Conservation (phyloP, 1,140 invertebrate species). For the Cataglyphis hispanica region DNA sequence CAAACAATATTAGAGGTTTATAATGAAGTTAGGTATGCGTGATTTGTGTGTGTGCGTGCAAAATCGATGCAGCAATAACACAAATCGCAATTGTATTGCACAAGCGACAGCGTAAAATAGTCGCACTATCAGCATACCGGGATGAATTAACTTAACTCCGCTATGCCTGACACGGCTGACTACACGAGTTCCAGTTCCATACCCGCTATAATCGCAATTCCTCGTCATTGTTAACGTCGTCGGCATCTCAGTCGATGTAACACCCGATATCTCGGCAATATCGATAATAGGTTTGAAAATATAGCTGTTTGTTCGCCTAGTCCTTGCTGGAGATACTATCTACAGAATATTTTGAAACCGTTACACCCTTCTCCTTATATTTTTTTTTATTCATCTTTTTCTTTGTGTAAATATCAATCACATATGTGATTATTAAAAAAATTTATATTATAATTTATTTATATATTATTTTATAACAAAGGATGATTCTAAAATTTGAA, state of each 20-base stretch:
- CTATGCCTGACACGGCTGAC: constrained; percentile 22
- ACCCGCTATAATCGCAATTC: constrained; percentile 12
- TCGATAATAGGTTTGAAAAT: not conserved
- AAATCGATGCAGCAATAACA: constrained; percentile 45
- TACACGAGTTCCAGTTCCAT: constrained; percentile 18
- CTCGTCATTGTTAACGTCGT: constrained; percentile 37
- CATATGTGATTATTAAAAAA: too few relatives aligned
- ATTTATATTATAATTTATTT: too few relatives aligned
- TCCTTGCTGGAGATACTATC: not conserved
- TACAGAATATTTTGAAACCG: not conserved
- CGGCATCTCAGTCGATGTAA: constrained; percentile 7
- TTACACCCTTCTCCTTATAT: not conserved
- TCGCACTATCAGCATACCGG: constrained; percentile 32
- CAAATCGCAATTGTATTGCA: constrained; percentile 39
- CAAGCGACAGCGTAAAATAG: constrained; percentile 31
- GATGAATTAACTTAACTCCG: constrained; percentile 51
- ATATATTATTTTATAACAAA: too few relatives aligned
- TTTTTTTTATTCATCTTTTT: not conserved
- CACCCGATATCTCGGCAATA: not conserved
- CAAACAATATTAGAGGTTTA: constrained; percentile 14
- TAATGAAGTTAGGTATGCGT: not conserved
- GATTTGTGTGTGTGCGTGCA: constrained; percentile 15
- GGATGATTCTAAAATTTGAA: not conserved
- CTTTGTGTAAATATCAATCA: too few relatives aligned
- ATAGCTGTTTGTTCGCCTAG: not conserved